Percentiles rank a stretch among this genome's conserved stretches.
phyloP scores from a whole-genome alignment of 2,888 invertebrate species.

The Cerceris rybyensis region DNA sequence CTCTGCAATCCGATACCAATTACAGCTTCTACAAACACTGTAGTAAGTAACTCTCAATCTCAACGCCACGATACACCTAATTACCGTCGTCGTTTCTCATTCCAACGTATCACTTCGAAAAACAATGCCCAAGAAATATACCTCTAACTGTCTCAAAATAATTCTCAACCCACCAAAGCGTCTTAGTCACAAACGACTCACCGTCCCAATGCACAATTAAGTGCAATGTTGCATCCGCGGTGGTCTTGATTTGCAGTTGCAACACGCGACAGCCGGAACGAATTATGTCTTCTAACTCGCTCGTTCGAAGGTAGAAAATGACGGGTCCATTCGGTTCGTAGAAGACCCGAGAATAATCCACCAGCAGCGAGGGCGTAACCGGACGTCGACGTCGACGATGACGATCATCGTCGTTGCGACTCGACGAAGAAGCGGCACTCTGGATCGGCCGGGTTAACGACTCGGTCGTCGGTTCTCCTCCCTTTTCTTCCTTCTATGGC shows the following conservation, averaged over 20 bases:
- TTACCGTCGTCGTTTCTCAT: too few species aligned
- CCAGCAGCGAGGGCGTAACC: conserved; percentile 33
- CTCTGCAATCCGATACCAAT: too few species aligned
- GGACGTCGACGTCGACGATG: conserved; percentile 27
- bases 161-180: too few species aligned
- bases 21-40: too few species aligned
- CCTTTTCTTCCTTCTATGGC: conserved; percentile 33
- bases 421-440: not conserved
- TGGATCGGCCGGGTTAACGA: conserved; percentile 53
- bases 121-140: too few species aligned
- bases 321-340: not conserved
- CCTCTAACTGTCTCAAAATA: too few species aligned
- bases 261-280: not conserved
- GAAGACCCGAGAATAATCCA: not conserved
- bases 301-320: not conserved
- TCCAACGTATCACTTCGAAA: too few species aligned
- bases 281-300: not conserved
- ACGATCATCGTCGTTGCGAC: not conserved
- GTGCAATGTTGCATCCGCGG: too few species aligned
- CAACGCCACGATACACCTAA: too few species aligned
- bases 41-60: too few species aligned
- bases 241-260: not conserved
- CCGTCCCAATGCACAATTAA: too few species aligned
- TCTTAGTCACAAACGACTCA: too few species aligned
- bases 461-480: conserved; percentile 32